Conservation (phyloP, 2,888 invertebrate genomes). For the Erebia epiphron region DNA sequence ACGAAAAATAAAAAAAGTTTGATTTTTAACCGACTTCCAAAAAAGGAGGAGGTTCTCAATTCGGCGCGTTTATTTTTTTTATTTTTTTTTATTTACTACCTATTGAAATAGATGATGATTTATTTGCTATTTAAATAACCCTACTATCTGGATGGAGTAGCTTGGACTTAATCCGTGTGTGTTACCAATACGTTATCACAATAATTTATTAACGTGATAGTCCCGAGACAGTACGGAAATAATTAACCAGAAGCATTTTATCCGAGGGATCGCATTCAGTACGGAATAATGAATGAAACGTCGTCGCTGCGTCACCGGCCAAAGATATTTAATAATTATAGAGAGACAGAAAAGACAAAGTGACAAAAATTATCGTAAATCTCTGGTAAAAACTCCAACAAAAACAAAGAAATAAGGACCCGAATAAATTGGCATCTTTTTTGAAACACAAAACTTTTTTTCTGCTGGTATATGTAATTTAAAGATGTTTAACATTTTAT, state of each 20-base stretch:
- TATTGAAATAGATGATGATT: no score
- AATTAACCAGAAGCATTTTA: slow-evolving; percentile 71
- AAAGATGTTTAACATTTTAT: no score
- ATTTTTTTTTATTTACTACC: no score
- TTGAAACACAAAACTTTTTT: no score
- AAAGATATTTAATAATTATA: slow-evolving; percentile 10
- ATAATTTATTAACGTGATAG: slow-evolving; percentile 47
- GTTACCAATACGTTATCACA: slow-evolving; percentile 1
- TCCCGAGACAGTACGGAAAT: slow-evolving; percentile 72
- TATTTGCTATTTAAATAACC: not conserved
- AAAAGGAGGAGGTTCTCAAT: no score
- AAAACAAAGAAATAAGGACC: no score
- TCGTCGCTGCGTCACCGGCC: slow-evolving; percentile 25
- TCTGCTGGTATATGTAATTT: no score
- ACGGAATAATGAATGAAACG: slow-evolving; percentile 74
- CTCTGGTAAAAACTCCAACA: no score
- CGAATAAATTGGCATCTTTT: no score
- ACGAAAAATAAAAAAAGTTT: no score
- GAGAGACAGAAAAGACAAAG: not conserved
- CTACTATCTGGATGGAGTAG: not conserved
- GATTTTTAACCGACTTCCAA: no score
- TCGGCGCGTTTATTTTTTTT: no score
- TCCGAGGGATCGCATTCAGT: slow-evolving; percentile 75
- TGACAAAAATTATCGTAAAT: not conserved
- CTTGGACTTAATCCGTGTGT: not conserved